phyloP scores from a whole-genome alignment of 2,888 invertebrate species.

The Clusia tigrina region DNA sequence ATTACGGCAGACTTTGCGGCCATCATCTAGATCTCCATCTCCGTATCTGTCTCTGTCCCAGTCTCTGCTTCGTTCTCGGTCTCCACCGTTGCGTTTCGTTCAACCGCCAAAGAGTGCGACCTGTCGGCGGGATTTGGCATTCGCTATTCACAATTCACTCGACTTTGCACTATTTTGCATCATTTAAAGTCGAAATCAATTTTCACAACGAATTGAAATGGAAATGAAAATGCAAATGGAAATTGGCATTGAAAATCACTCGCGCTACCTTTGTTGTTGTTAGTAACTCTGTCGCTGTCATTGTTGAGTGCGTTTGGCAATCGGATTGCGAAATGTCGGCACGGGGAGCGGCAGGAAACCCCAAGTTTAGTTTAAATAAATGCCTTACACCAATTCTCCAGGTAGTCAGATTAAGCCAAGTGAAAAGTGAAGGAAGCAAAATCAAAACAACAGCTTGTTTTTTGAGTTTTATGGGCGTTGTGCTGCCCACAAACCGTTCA shows the following conservation, averaged over 20 bases:
- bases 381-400: too few species aligned
- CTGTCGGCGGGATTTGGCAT: neutral
- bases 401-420: too few species aligned
- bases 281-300: too few species aligned
- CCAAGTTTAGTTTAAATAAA: too few species aligned
- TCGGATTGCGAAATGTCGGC: neutral
- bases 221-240: too few species aligned
- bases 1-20: too few species aligned
- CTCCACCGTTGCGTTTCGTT: neutral
- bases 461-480: neutral
- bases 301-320: neutral
- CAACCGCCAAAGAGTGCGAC: constrained; percentile 1
- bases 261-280: too few species aligned
- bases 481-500: neutral
- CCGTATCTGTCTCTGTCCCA: neutral
- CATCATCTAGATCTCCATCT: too few species aligned
- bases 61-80: neutral
- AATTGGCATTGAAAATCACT: constrained; percentile 41
- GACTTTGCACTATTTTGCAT: neutral
- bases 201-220: constrained; percentile 56
- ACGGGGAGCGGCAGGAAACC: too few species aligned
- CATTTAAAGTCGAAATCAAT: constrained; percentile 36
- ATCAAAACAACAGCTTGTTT: too few species aligned
- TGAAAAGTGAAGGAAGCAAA: too few species aligned
- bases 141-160: too few species aligned